Conservation (phyloP, 2,888 invertebrate species). For the Trissolcus japonicus region DNA sequence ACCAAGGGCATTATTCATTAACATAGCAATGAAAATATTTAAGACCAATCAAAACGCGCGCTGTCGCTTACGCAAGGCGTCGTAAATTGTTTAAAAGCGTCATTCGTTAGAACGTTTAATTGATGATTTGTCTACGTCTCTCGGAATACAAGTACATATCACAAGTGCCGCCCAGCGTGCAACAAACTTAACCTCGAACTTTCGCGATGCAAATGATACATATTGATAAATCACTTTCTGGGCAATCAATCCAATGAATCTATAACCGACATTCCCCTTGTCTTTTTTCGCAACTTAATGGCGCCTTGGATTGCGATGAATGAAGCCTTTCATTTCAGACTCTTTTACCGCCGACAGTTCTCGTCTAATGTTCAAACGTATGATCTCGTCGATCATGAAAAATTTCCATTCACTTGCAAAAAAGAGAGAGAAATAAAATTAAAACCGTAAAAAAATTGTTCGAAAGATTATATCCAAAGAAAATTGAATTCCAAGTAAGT, state of each 20-base stretch:
- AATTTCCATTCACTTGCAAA: neutral
- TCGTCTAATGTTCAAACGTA: constrained; percentile 1
- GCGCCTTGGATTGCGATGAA: constrained; percentile 22
- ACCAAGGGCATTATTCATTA: too few relatives aligned
- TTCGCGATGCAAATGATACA: constrained; percentile 21
- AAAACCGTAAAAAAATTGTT: neutral
- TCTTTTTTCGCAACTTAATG: constrained; percentile 20
- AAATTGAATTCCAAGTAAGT: too few relatives aligned
- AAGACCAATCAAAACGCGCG: too few relatives aligned
- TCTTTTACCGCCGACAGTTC: constrained; percentile 9
- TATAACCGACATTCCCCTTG: constrained; percentile 26
- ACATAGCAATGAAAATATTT: too few relatives aligned
- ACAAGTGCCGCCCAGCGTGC: constrained; percentile 22
- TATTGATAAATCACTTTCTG: constrained; percentile 34
- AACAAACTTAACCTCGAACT: constrained; percentile 30
- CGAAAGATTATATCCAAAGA: too few relatives aligned
- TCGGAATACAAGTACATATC: constrained; percentile 13
- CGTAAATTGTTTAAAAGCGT: constrained; percentile 13
- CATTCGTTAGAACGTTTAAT: constrained; percentile 23
- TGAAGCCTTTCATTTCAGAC: constrained; percentile 23
- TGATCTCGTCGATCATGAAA: neutral
- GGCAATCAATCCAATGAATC: constrained; percentile 40
- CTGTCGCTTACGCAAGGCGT: constrained; percentile 6
- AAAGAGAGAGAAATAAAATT: neutral
- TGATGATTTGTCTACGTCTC: constrained; percentile 16